Evolutionary conservation across 2,797 vertebrate species (phyloP).

Genomic region (Micropoecilia bifurca): DNA sequence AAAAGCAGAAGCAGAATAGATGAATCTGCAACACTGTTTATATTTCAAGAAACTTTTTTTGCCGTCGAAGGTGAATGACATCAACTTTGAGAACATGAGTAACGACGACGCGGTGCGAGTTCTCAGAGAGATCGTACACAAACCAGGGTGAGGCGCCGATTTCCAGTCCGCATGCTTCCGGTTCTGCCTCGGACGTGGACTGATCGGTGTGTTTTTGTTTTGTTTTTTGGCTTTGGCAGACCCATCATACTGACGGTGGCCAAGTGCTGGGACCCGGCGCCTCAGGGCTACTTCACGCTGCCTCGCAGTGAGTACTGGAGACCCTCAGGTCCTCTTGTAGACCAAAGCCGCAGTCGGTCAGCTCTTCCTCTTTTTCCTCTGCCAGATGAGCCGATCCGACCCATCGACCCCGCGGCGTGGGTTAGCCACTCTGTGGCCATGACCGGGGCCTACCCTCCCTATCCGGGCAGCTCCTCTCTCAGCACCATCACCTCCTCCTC

Average conservation of each 20-base stretch:
- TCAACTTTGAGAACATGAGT: slow-evolving; percentile 96
- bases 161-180: too few relatives aligned
- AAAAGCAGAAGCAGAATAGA: neutral
- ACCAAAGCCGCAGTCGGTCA: neutral
- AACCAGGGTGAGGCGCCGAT: slow-evolving; percentile 85
- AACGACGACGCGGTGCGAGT: slow-evolving; percentile 92
- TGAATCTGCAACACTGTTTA: neutral
- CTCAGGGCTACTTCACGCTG: slow-evolving; percentile 93
- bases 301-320: slow-evolving; percentile 86
- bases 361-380: slow-evolving; percentile 1
- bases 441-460: slow-evolving; percentile 88
- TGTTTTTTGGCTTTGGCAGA: slow-evolving; percentile 59
- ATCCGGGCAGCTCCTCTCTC: slow-evolving; percentile 89
- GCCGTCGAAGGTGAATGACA: slow-evolving; percentile 87
- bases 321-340: neutral
- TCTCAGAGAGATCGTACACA: slow-evolving; percentile 92
- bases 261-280: slow-evolving; percentile 94
- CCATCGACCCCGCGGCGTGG: slow-evolving; percentile 93
- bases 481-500: slow-evolving; percentile 93
- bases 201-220: too few relatives aligned
- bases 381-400: slow-evolving; percentile 91
- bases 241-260: slow-evolving; percentile 93
- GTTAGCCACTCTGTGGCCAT: slow-evolving; percentile 91
- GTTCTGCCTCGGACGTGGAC: neutral
- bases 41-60: neutral